Conservation (phyloP, 2,113 vertebrate species). For the Silurus glanis region DNA sequence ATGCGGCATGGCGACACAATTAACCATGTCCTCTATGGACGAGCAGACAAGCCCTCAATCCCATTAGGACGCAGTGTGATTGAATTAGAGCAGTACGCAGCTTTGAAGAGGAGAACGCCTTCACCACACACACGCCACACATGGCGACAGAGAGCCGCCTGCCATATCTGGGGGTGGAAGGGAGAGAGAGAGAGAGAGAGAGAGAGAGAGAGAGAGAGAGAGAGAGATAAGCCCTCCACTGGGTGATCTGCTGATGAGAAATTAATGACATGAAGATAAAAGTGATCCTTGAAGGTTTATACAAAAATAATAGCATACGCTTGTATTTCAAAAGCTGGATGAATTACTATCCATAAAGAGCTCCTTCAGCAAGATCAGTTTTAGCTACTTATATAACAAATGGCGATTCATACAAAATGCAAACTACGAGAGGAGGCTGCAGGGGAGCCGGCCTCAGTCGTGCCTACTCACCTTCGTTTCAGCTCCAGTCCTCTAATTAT, state of each 20-base stretch:
- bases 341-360: neutral
- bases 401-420: neutral
- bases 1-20: slow-evolving; percentile 48
- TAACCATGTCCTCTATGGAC: slow-evolving; percentile 38
- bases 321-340: slow-evolving; percentile 12
- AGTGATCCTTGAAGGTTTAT: neutral
- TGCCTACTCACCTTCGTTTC: slow-evolving; percentile 5
- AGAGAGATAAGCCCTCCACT: neutral
- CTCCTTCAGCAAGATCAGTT: neutral
- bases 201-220: neutral
- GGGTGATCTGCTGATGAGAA: neutral
- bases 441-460: neutral
- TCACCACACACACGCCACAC: neutral
- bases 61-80: slow-evolving; percentile 37
- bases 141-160: slow-evolving; percentile 19
- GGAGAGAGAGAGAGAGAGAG: neutral
- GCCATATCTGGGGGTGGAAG: neutral
- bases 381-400: slow-evolving; percentile 14
- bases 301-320: slow-evolving; percentile 8
- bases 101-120: slow-evolving; percentile 35
- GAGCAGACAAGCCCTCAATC: slow-evolving; percentile 49
- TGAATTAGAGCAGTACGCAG: slow-evolving; percentile 34
- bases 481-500: neutral
- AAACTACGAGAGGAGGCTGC: neutral
- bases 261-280: neutral